Evolutionary conservation across 2,113 vertebrate species (phyloP).

Genomic region (Tautogolabrus adspersus): DNA sequence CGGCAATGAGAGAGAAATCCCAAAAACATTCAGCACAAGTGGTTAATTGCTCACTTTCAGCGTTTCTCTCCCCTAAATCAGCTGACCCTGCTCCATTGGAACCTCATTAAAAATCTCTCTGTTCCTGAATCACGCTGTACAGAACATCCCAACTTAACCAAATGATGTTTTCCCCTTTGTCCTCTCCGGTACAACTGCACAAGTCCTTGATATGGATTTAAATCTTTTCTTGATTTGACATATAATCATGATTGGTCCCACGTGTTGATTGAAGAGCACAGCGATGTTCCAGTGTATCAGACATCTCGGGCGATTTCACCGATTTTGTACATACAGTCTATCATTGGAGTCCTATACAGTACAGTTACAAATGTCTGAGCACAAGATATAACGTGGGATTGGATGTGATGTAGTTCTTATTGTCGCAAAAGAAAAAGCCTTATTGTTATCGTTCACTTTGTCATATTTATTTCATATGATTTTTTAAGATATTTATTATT

Average conservation of each 20-base stretch:
- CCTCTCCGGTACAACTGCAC: constrained; percentile 47
- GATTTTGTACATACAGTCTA: constrained; percentile 79
- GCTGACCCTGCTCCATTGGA: constrained; percentile 9
- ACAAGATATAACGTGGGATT: constrained; percentile 78
- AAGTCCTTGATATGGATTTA: constrained; percentile 54
- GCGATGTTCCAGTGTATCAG: constrained; percentile 46
- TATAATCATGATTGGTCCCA: constrained; percentile 61
- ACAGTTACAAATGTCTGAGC: constrained; percentile 77
- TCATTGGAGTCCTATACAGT: constrained; percentile 72
- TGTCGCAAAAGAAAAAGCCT: constrained; percentile 76
- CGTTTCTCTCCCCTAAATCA: constrained; percentile 19
- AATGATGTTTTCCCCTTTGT: constrained; percentile 28
- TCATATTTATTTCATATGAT: constrained; percentile 79
- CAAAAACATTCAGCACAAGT: constrained; percentile 16
- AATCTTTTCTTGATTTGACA: constrained; percentile 62
- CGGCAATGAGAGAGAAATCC: constrained; percentile 32
- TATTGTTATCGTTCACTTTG: constrained; percentile 82
- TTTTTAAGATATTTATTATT: constrained; percentile 77
- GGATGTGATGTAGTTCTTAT: constrained; percentile 79
- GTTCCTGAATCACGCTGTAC: constrained; percentile 50
- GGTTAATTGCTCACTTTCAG: constrained; percentile 31
- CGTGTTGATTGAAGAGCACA: constrained; percentile 72
- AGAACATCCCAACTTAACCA: constrained; percentile 50
- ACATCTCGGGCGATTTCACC: constrained; percentile 37
- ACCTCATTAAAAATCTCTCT: constrained; percentile 25